Base-by-base conservation (phyloP, 92 coral and sea anemone species). In the Scolanthus callimorphus region DNA sequence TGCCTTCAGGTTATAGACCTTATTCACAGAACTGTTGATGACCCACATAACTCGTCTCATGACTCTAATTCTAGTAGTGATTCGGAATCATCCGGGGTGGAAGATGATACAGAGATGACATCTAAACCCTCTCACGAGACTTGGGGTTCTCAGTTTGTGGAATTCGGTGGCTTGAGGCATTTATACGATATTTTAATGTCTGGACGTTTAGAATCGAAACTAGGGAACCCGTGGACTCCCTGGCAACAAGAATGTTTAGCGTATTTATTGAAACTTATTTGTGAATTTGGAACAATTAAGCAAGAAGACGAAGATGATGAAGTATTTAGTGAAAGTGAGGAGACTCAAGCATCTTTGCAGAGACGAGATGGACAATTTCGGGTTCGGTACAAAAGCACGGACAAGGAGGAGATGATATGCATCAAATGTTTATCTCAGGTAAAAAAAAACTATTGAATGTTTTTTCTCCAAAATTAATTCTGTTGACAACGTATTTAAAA, bases 171-270 rank as follows among this genome's bases (percentile, higher is more conserved):
- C 21, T 76, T 92, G 21, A 65, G 54, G 28, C 98, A 92, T 64
- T 69, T 92, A 46, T 83, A 72, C 49, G 55, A 59, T n/a, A 82
- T 82, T 15, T 75, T 92, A 11, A 85, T 92, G 77, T 80, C 89
- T 28, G 96, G 98, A 12, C 86, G 77, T 45, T 71, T 92, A 56
- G 96, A 89, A 52, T 67, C 60, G 57, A 70, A 57, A 81, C 53
- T 9, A 63, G 69, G 50, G n/a, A 69, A 24, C 49, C 50, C 80
- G 3, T 92, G 98, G 98, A 92, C 98, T 10, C 96, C 86, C 55
- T 92, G 96, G 83, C 96, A 85, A 31, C 96, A 92, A 51, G 98
- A 92, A 51, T 92, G 98, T 45, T 75, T 92, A 25, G 98, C 96
- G 0, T 89, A 77, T 47, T 43, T 88, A 43, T 51, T 92, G 55